Percentiles rank a stretch among this genome's conserved stretches.
phyloP scores from a whole-genome alignment of 30 jellyfish, hydroid and myxozoan species.

The Aurelia coerulea region DNA sequence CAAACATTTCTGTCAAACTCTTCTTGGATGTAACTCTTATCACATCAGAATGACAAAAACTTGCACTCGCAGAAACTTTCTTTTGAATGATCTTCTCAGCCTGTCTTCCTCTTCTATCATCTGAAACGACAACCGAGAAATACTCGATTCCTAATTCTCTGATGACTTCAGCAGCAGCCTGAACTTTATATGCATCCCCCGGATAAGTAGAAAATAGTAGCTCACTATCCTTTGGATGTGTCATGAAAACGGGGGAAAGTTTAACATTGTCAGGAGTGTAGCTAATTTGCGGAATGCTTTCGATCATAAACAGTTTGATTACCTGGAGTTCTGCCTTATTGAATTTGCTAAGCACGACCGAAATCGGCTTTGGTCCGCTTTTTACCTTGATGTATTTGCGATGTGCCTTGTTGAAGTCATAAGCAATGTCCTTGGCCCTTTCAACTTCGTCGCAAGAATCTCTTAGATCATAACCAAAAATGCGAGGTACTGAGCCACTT shows the following conservation, averaged over 20 bases:
- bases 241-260: slow-evolving; percentile 1
- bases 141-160: slow-evolving; percentile 59
- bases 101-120: slow-evolving; percentile 60
- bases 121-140: slow-evolving; percentile 68
- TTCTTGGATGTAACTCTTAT: not conserved
- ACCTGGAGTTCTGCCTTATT: slow-evolving; percentile 24
- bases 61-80: slow-evolving; percentile 7
- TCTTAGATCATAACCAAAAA: slow-evolving; percentile 81
- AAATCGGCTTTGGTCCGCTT: slow-evolving; percentile 58
- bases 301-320: slow-evolving; percentile 48
- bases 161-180: slow-evolving; percentile 76
- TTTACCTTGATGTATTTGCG: slow-evolving; percentile 29
- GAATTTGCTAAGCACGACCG: slow-evolving; percentile 75
- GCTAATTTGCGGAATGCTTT: slow-evolving; percentile 78
- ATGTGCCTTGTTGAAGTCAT: slow-evolving; percentile 58
- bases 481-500: slow-evolving; percentile 12
- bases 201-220: slow-evolving; percentile 77
- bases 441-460: slow-evolving; percentile 70
- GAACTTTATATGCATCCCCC: slow-evolving; percentile 58
- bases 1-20: slow-evolving; percentile 32
- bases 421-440: slow-evolving; percentile 71
- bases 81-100: slow-evolving; percentile 39
- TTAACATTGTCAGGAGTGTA: slow-evolving; percentile 62
- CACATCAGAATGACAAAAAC: slow-evolving; percentile 30
- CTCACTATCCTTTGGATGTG: not conserved